Base-by-base conservation (phyloP, 2,797 vertebrate species). In the Sciurus vulgaris region DNA sequence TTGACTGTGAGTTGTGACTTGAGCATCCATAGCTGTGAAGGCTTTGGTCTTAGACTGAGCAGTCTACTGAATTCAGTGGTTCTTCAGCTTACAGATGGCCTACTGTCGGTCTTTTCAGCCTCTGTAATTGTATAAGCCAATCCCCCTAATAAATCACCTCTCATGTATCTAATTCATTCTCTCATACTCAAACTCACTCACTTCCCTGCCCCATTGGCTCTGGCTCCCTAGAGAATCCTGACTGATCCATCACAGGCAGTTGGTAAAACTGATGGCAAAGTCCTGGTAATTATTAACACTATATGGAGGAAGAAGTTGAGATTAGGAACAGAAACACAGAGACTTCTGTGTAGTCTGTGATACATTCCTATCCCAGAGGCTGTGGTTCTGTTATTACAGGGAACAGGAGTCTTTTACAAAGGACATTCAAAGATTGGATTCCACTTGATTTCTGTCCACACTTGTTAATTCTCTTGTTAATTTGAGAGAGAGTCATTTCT, bases 41-140 rank as follows among this genome's bases (percentile, higher is more conserved):
- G 9, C 26, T 72, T 56, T n/a, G 28, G 17, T 41, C 26, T 28
- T 56, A 30, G 18, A 17, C 18, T 49, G 63, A 35, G 20, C 11
- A 4, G 24, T 4, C 12, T 26, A 5, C 13, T 24, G 8, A 44
- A 5, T 18, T 5, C 15, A 11, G 1, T 5, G 2, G 2, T 8
- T 65, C 14, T 30, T 47, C 14, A 26, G 12, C 47, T 30, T 33
- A 18, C 49, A 41, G 33, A 33, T 3, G 5, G 35, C 3, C 18
- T 35, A 28, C 38, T 9, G 13, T 17, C 20, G 35, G n/a, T 26
- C 35, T 44, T 56, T 47, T 61, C 47, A 24, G 47, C 18, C 61
- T 51, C 59, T 2, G 5, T 61, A 38, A 38, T 22, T 49, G 35
- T 10, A 28, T 41, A 7, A 78, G n/a, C 3, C 24, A 79, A 44